Evolutionary conservation across 2,888 invertebrate species (phyloP).

Genomic region (Drepana falcataria): DNA sequence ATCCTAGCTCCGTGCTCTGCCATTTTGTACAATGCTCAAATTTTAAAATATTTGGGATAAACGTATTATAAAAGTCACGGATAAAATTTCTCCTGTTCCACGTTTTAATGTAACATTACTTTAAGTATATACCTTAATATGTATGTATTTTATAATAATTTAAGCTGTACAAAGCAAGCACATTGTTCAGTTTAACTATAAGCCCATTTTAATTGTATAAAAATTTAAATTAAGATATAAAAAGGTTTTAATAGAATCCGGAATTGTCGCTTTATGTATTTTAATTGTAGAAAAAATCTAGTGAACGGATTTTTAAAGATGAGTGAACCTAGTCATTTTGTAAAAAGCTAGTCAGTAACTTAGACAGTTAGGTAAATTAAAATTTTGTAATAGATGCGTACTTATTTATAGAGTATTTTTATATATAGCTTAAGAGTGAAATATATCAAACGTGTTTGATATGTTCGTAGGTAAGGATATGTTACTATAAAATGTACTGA

Average conservation of each 20-base stretch:
- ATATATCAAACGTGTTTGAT: too few relatives aligned
- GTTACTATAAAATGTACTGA: too few relatives aligned
- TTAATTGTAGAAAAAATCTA: constrained; percentile 11
- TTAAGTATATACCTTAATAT: too few relatives aligned
- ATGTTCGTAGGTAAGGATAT: too few relatives aligned
- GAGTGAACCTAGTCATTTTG: constrained; percentile 65
- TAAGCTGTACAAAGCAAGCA: not conserved
- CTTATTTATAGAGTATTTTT: not conserved
- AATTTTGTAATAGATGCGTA: constrained; percentile 1
- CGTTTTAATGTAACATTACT: too few relatives aligned
- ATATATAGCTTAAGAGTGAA: not conserved
- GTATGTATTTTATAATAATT: too few relatives aligned
- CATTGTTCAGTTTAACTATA: constrained; percentile 6
- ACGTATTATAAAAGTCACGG: too few relatives aligned
- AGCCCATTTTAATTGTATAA: not conserved
- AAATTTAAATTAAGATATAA: constrained; percentile 11
- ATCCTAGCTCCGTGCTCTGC: too few relatives aligned
- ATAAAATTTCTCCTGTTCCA: too few relatives aligned
- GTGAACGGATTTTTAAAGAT: constrained; percentile 29
- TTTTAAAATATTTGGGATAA: too few relatives aligned
- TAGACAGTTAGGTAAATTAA: constrained; percentile 11
- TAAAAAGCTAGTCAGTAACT: constrained; percentile 15
- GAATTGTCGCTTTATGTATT: constrained; percentile 46
- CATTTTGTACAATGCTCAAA: too few relatives aligned
- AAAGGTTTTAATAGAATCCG: constrained; percentile 49